Base-by-base conservation (phyloP, 2,888 invertebrate genomes). In the Eristalis pertinax region DNA sequence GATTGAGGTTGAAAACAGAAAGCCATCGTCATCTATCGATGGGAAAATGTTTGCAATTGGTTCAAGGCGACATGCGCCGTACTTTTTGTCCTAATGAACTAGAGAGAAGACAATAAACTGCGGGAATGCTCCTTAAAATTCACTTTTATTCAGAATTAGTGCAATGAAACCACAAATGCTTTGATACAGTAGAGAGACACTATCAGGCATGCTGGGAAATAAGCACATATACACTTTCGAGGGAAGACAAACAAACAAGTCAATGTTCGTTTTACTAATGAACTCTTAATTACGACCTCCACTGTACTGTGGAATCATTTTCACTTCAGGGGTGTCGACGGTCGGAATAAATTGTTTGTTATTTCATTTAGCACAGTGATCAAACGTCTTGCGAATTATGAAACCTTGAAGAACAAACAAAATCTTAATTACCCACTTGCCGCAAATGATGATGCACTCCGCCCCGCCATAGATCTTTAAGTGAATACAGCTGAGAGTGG, bases 351-450 rank as follows among this genome's bases (percentile, higher is more conserved):
- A 4, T 67, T 68, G 68, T 68, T 60, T 62, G 67, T 41, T 19
- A 43, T 22, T 76, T 43, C 62, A 68, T 76, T 68, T 22, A 43
- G 62, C 60, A 68, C 43, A 50, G n/a, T 8, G 50, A 19, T 50
- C 19, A 19, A 50, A 50, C 11, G 58, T 62, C n/a, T 76, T 43
- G 68, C 32, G 58, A 65, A 19, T 65, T 75, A 15, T 8, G 0
- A 60, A 22, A 10, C 24, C 19, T 50, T 19, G 41, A 62, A 24
- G 62, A 22, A 13, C 19, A 10, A 38, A 10, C 26, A 32, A 22
- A 63, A 72, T 35, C 56, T 64, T 64, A 70, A 75, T 68, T 58
- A 64, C 22, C 63, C 72, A 32, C 65, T n/a, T 43, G 38, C 24
- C 13, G 26, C 13, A 15, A 29, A 63, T 22, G 41, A 13, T 24